A percentile compares a stretch with the other conserved stretches of the same genome.
Evolutionary conservation across 2,888 invertebrate species (phyloP).

Genomic region (Cataglyphis altisquamis): DNA sequence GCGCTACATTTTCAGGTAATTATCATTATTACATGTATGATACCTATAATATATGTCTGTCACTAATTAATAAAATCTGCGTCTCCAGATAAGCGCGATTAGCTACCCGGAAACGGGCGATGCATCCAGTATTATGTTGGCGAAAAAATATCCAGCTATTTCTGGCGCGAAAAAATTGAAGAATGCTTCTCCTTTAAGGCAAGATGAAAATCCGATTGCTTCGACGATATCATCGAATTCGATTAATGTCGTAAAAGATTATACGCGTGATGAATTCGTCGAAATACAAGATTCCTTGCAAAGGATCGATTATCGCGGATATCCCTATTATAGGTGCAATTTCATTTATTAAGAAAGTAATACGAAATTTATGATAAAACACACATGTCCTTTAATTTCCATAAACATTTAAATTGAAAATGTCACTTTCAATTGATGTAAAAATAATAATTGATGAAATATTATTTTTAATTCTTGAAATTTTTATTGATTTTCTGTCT

Average conservation of each 20-base stretch:
- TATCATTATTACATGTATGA: neutral
- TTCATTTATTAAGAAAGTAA: neutral
- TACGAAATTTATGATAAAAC: neutral
- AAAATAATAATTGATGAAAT: neutral
- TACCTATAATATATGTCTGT: neutral
- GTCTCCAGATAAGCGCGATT: conserved; percentile 70
- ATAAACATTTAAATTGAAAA: neutral
- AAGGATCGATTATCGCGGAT: conserved; percentile 64
- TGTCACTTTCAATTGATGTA: neutral
- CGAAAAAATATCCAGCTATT: conserved; percentile 40
- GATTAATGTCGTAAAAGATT: conserved; percentile 15
- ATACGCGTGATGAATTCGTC: conserved; percentile 14
- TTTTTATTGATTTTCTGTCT: neutral
- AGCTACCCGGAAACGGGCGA: conserved; percentile 66
- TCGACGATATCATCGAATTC: conserved; percentile 34
- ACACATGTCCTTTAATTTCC: neutral
- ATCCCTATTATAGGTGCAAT: conserved; percentile 77
- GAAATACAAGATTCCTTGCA: conserved; percentile 38
- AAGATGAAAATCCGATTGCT: conserved; percentile 22
- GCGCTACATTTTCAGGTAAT: conserved; percentile 26
- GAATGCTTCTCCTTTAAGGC: conserved; percentile 36
- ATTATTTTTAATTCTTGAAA: neutral
- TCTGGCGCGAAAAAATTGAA: conserved; percentile 40
- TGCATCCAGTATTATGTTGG: conserved; percentile 58
- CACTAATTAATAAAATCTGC: conserved; percentile 18